phyloP scores from a whole-genome alignment of 2,797 vertebrate species.

The Argentina silus region DNA sequence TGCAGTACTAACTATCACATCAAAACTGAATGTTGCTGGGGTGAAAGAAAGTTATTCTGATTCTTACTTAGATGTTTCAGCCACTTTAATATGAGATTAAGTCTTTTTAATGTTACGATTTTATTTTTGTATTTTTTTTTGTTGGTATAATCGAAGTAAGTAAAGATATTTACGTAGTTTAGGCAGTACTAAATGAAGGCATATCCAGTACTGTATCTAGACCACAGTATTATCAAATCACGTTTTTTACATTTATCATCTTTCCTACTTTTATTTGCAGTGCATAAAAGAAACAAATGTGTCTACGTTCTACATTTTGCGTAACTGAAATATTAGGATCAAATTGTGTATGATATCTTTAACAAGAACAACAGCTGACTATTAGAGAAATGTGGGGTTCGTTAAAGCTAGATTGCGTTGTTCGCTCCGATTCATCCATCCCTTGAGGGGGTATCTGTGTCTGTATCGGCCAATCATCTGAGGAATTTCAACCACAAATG shows the following conservation, averaged over 20 bases:
- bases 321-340: not conserved
- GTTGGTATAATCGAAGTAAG: constrained; percentile 54
- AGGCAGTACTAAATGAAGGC: constrained; percentile 69
- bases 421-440: constrained; percentile 7
- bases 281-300: not conserved
- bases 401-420: constrained; percentile 1
- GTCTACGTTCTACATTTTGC: not conserved
- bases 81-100: constrained; percentile 71
- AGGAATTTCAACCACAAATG: not conserved
- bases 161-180: constrained; percentile 48
- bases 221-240: constrained; percentile 42
- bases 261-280: not conserved
- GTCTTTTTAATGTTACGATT: constrained; percentile 44
- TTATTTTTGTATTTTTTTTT: constrained; percentile 73
- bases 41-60: constrained; percentile 49
- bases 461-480: not conserved
- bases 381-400: not conserved
- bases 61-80: constrained; percentile 63
- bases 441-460: not conserved
- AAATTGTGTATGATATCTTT: not conserved
- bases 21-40: constrained; percentile 44
- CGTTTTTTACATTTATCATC: not conserved
- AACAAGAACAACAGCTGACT: not conserved
- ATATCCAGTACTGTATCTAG: constrained; percentile 31
- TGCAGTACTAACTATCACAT: constrained; percentile 33